Evolutionary conservation across 2,888 invertebrate species (phyloP), one percentile per base, ranked within the genome.

Genomic region (Euplagia quadripunctaria): DNA sequence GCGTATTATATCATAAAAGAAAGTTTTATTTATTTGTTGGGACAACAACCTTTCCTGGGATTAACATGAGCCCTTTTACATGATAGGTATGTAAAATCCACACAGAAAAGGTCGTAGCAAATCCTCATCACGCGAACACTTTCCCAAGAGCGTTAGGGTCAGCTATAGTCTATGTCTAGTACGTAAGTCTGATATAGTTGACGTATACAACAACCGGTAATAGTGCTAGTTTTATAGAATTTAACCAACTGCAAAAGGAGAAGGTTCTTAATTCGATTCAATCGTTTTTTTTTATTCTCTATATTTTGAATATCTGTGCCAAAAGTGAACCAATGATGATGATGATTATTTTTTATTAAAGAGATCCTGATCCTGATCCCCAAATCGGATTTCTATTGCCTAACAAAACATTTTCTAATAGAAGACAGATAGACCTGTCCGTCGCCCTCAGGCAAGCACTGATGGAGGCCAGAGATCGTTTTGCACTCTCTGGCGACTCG

Each of bases 31-130:
- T 73, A 73, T 70, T 70, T 73, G 64, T 70, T 70, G 70, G 70
- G 49, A 61, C 49, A 65, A 73, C 65, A 73, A 65, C 73, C 73
- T 66, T 70, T 73, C 63, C 63, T 66, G 52, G 70, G 73, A 70
- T 73, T 73, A 73, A 70, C 66, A 70, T 70, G 73, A 73, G 73
- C 51, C 70, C 70, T 72, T 72, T 68, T 73, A 73, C 61, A 73
- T 66, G 69, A 31, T 64, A 64, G 72, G 58, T 70, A 73, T 73
- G 73, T 73, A 70, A 70, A 73, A 70, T 63, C 73, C 73, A 61
- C 70, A 70, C 70, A 67, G 72, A 73, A 73, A 73, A 73, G 73
- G 73, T 73, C 73, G 73, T 43, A 52, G 70, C 51, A 73, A 73
- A 73, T 73, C 73, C 73, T 70, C 73, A 66, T 73, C 73, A 70